A percentile compares a stretch with the other conserved stretches of the same genome.
Conservation (phyloP, 2,797 vertebrate species). For the Luscinia luscinia region DNA sequence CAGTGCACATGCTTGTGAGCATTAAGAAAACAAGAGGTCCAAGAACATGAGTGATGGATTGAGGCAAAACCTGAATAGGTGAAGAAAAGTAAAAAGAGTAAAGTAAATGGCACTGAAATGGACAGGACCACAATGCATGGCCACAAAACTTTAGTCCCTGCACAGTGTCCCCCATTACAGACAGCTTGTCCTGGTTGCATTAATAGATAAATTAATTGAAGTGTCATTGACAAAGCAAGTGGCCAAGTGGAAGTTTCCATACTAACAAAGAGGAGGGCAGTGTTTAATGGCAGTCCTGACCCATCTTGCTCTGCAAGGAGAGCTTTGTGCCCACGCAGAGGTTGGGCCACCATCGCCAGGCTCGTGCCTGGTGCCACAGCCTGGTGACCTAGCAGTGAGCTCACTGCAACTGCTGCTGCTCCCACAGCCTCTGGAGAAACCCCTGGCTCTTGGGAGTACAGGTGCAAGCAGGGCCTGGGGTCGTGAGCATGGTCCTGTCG, state of each 20-base stretch:
- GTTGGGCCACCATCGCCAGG: rapidly evolving
- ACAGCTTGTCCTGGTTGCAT: neutral
- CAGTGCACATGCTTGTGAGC: neutral
- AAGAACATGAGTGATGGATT: neutral
- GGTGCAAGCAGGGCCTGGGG: neutral
- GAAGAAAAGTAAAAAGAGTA: neutral
- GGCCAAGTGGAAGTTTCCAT: neutral
- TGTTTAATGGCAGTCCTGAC: neutral
- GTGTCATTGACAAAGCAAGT: neutral
- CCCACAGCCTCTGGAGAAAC: rapidly evolving
- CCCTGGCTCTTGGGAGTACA: neutral
- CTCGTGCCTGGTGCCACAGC: neutral
- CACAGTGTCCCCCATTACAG: neutral
- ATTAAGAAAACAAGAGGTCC: neutral
- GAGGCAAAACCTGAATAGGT: neutral
- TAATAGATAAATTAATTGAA: neutral
- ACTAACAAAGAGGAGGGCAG: neutral
- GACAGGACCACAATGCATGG: neutral
- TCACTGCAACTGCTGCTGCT: rapidly evolving
- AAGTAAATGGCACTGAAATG: neutral
- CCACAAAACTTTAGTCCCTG: neutral
- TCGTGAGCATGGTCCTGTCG: rapidly evolving
- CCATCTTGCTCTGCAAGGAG: neutral
- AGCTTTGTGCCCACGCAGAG: neutral
- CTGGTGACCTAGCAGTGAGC: neutral